Conservation (phyloP, 2,113 vertebrate genomes). For the Sorex araneus region DNA sequence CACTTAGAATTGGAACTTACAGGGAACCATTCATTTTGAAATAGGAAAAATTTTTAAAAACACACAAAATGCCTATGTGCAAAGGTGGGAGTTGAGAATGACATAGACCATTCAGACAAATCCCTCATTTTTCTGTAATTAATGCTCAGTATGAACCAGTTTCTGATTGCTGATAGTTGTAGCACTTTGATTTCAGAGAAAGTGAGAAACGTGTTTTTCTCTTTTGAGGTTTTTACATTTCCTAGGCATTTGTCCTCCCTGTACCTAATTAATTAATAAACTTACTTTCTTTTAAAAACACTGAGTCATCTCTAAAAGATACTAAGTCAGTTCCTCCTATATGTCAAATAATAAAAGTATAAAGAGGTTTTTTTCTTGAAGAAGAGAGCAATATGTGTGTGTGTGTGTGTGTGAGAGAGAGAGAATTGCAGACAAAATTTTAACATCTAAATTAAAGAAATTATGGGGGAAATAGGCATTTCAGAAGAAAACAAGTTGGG, state of each 20-base stretch:
- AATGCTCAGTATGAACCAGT: neutral
- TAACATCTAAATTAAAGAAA: neutral
- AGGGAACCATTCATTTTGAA: constrained; percentile 62
- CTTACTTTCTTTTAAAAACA: neutral
- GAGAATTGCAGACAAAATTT: neutral
- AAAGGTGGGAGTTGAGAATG: neutral
- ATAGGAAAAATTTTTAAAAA: constrained; percentile 17
- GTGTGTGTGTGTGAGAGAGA: neutral
- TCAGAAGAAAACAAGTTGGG: neutral
- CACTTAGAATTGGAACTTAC: constrained; percentile 30
- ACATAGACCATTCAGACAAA: neutral
- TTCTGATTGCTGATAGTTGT: neutral
- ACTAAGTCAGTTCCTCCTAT: neutral
- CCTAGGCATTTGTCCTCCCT: neutral
- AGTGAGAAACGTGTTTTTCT: neutral
- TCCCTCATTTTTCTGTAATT: neutral
- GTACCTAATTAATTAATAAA: neutral
- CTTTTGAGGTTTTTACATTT: constrained; percentile 45
- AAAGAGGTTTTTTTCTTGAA: constrained; percentile 9
- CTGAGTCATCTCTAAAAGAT: neutral
- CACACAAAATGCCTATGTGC: constrained; percentile 19
- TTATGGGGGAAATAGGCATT: neutral
- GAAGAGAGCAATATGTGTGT: neutral
- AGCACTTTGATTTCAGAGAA: neutral
- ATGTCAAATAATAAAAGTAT: neutral